These are phyloP conservation scores for Ruditapes philippinarum DNA, from an alignment of 1,140 invertebrate species.

Conservation along the genomic window DNA sequence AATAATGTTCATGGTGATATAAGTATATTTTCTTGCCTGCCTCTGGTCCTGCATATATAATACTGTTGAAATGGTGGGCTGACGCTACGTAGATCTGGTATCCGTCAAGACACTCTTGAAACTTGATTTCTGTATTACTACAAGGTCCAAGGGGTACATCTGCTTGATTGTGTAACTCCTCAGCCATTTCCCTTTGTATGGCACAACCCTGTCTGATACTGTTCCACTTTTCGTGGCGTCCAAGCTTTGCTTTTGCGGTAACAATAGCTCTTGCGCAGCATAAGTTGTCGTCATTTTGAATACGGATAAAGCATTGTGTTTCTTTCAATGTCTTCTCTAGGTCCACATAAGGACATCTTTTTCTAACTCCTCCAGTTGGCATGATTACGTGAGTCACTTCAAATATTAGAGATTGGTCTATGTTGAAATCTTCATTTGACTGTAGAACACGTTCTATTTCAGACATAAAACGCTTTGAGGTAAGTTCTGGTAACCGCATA, in stretches of 20 bases:
- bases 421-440: conserved; percentile 19
- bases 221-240: conserved; percentile 26
- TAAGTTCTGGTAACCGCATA: neutral
- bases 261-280: conserved; percentile 42
- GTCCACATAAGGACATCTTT: neutral
- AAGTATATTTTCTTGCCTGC: conserved; percentile 30
- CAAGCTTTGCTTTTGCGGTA: neutral
- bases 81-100: conserved; percentile 45
- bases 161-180: neutral
- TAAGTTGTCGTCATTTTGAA: conserved; percentile 35
- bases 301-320: neutral
- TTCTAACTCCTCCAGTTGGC: neutral
- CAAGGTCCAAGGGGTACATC: neutral
- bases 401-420: conserved; percentile 5
- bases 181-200: neutral
- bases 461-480: neutral
- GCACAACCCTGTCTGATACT: neutral
- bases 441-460: conserved; percentile 20
- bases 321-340: neutral
- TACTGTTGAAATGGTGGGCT: conserved; percentile 1
- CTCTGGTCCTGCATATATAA: conserved; percentile 33
- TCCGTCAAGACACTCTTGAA: neutral
- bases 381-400: conserved; percentile 33
- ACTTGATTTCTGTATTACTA: conserved; percentile 5
- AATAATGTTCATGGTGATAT: conserved; percentile 28